Base-by-base conservation (phyloP, 2,797 vertebrate species). In the Margarornis squamiger region DNA sequence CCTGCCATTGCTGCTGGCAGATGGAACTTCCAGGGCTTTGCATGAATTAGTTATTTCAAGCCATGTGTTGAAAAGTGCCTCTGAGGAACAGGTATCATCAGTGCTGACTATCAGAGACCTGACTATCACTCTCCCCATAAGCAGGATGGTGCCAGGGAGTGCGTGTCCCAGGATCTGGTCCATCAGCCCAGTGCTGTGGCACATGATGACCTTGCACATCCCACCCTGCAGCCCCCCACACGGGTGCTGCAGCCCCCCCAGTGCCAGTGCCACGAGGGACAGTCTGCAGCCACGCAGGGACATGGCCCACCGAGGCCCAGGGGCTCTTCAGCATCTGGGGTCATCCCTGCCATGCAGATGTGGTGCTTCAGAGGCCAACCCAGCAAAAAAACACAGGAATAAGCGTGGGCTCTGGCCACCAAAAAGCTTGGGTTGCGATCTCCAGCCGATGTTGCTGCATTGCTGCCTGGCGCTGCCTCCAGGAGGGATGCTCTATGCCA, bases 401-500 rank as follows among this genome's bases (percentile, higher is more conserved):
- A 26, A 27, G 4, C 39, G 9, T 13, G 67, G 38, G 41, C 10
- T 73, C 51, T 10, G 57, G 36, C 19, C 48, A 21, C 30, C 3
- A 0, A 18, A 21, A 24, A 65, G 12, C 12, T 2, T 4, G 46
- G 49, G 54, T 7, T 21, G 55, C 22, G 58, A 6, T 8, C 43
- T 63, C 23, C 88, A 54, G 36, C 48, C n/a, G 17, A 0, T 1
- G 74, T 26, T 48, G 57, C 73, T 24, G 70, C 54, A 1, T 7
- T 1, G 8, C 79, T 41, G 84, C 52, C 67, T 4, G 18, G 68
- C 54, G 6, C 21, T 1, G 21, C 19, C 61, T 8, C 22, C 2
- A 1, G 43, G 8, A 1, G 23, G 49, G 78, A 10, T 32, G 34
- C 26, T 13, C 0, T 0, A 0, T 9, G 43, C 12, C 70, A 2